Evolutionary conservation across 2,797 vertebrate species (phyloP).

Genomic region (Labroides dimidiatus): DNA sequence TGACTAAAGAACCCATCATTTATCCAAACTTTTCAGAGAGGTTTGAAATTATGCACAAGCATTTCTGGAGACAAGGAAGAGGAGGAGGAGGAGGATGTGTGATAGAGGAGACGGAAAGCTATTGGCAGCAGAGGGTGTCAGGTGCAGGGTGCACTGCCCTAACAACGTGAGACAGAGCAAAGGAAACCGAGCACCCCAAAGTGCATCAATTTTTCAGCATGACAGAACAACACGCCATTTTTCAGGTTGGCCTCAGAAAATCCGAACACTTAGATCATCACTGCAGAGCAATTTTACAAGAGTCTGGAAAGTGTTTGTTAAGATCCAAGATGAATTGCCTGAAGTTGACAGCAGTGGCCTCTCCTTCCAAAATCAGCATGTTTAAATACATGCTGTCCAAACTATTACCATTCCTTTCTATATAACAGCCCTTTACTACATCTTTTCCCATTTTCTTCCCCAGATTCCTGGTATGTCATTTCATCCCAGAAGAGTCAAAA

Average conservation of each 20-base stretch:
- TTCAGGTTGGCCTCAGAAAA: constrained; percentile 49
- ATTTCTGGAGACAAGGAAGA: constrained; percentile 32
- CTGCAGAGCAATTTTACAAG: constrained; percentile 70
- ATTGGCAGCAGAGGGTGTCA: constrained; percentile 38
- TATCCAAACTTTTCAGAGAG: constrained; percentile 46
- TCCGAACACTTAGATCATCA: constrained; percentile 76
- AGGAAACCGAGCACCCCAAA: constrained; percentile 65
- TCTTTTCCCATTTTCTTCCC: no score
- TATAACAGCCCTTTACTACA: no score
- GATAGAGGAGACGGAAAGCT: constrained; percentile 48
- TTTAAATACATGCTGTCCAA: no score
- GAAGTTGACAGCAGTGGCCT: no score
- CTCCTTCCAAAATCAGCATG: no score
- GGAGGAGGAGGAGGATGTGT: constrained; percentile 26
- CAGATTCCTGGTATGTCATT: no score
- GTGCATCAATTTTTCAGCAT: constrained; percentile 73
- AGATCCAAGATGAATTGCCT: no score
- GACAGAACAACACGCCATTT: constrained; percentile 49
- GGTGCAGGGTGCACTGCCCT: constrained; percentile 44
- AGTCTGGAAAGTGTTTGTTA: constrained; percentile 2
- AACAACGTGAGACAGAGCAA: constrained; percentile 37
- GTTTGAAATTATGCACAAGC: constrained; percentile 48
- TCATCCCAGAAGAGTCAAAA: no score
- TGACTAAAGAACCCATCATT: constrained; percentile 71
- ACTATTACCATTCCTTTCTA: no score